Evolutionary conservation across 2,888 invertebrate genomes (phyloP).

Genomic region (Hyalella azteca): DNA sequence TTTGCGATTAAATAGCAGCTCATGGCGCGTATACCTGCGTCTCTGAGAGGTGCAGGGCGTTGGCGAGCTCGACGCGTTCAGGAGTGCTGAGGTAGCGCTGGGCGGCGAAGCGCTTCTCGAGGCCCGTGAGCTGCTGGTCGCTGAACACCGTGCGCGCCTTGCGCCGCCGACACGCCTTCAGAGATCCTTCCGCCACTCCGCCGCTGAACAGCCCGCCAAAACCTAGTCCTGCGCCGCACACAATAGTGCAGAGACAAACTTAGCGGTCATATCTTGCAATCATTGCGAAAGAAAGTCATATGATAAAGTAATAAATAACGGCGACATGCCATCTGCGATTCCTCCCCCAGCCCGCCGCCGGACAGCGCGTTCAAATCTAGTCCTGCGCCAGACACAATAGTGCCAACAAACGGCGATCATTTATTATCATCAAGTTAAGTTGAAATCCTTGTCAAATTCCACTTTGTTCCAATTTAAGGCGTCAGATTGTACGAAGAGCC

Average conservation of each 20-base stretch:
- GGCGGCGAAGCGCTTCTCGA: slow-evolving; percentile 93
- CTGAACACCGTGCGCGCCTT: slow-evolving; percentile 92
- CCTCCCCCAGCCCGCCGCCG: slow-evolving; percentile 67
- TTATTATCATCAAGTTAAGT: too few species aligned
- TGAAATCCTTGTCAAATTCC: too few species aligned
- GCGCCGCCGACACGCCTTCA: slow-evolving; percentile 88
- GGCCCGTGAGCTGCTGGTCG: slow-evolving; percentile 74
- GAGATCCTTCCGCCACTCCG: slow-evolving; percentile 67
- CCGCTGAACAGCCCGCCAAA: slow-evolving; percentile 61
- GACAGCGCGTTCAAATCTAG: slow-evolving; percentile 62
- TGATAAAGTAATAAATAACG: too few species aligned
- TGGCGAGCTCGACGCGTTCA: slow-evolving; percentile 91
- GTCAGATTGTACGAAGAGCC: too few species aligned
- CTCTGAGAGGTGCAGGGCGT: slow-evolving; percentile 89
- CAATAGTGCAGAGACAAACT: background rate
- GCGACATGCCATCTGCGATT: slow-evolving; percentile 76
- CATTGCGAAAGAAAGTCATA: too few species aligned
- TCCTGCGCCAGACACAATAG: slow-evolving; percentile 59
- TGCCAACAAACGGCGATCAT: too few species aligned
- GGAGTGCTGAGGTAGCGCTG: slow-evolving; percentile 96
- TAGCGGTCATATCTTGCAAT: too few species aligned
- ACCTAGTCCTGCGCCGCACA: slow-evolving; percentile 60
- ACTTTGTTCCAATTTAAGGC: too few species aligned
- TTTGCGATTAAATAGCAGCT: too few species aligned
- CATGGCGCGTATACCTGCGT: slow-evolving; percentile 69